These are phyloP conservation scores for Steatornis caripensis DNA, from an alignment of 2,113 vertebrate genomes.

Conservation along the genomic window DNA sequence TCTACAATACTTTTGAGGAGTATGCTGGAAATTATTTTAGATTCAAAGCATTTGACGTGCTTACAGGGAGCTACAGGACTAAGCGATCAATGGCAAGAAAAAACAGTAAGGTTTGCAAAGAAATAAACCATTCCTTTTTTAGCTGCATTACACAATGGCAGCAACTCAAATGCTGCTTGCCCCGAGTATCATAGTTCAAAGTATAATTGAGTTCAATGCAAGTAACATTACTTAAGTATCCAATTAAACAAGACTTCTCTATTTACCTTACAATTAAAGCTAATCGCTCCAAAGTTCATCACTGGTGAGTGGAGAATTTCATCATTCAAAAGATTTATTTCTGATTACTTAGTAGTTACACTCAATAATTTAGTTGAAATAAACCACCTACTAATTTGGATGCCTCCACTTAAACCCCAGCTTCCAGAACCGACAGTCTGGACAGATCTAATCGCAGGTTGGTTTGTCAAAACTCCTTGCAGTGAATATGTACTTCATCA, in stretches of 20 bases:
- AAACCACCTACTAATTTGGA: background rate
- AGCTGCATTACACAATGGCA: background rate
- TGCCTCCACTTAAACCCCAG: background rate
- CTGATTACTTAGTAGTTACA: background rate
- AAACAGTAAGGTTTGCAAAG: background rate
- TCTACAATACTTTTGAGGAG: background rate
- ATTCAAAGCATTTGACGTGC: background rate
- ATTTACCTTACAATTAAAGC: slow-evolving; percentile 17
- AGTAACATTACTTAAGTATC: background rate
- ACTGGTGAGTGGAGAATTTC: background rate
- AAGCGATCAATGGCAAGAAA: background rate
- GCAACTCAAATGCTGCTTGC: background rate
- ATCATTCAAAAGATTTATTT: background rate
- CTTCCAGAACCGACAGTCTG: accelerated
- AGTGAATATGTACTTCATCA: background rate
- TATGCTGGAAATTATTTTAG: background rate
- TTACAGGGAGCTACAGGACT: background rate
- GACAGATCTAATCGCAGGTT: background rate
- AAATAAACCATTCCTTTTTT: background rate
- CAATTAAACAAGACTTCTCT: background rate
- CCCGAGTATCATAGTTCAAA: background rate
- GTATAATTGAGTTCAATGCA: background rate
- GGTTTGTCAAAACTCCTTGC: background rate
- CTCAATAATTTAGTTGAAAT: background rate
- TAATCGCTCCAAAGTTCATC: background rate